Evolutionary conservation across 2,113 vertebrate genomes (phyloP).

Genomic region (Probosciger aterrimus): DNA sequence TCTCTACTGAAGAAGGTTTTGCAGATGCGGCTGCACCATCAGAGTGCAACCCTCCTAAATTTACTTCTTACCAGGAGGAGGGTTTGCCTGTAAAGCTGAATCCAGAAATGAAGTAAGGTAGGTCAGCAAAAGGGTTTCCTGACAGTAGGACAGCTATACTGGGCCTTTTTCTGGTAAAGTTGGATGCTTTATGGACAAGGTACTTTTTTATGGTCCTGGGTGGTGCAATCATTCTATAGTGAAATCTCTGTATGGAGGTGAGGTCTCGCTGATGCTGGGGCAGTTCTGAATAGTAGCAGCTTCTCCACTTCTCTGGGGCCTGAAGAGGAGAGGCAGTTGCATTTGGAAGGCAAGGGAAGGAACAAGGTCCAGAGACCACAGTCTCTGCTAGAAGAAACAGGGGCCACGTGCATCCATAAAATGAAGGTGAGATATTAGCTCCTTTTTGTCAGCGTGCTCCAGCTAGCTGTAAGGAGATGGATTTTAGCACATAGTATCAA

Average conservation of each 20-base stretch:
- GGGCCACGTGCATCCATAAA: not conserved
- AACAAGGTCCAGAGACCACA: not conserved
- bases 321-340: not conserved
- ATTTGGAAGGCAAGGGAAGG: not conserved
- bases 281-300: not conserved
- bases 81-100: not conserved
- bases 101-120: not conserved
- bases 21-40: not conserved
- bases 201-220: not conserved
- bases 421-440: not conserved
- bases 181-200: not conserved
- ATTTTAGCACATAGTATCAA: not conserved
- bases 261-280: rapidly evolving
- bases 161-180: not conserved
- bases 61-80: not conserved
- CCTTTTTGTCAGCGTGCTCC: not conserved
- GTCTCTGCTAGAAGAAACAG: not conserved
- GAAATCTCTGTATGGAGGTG: not conserved
- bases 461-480: rapidly evolving
- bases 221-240: not conserved
- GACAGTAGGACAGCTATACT: not conserved
- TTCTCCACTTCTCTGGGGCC: not conserved
- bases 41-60: not conserved
- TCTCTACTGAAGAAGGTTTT: not conserved
- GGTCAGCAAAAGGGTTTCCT: not conserved